Conservation (phyloP, 2,888 invertebrate species). For the Nomada flava region DNA sequence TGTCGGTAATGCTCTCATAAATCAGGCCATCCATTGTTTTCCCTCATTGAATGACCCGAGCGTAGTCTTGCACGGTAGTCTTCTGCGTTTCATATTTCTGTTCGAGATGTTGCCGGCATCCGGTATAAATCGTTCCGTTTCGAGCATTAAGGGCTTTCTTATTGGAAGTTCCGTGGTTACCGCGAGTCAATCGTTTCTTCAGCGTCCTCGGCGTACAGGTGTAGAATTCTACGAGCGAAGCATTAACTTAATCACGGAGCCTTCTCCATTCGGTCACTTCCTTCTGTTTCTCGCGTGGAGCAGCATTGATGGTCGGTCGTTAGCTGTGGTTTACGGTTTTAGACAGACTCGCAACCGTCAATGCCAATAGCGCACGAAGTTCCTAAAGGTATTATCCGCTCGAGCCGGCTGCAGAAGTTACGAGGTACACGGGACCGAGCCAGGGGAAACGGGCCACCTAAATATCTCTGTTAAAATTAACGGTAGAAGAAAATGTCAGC, state of each 20-base stretch:
- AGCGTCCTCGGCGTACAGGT: conserved; percentile 40
- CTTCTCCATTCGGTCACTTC: not conserved
- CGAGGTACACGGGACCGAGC: too few relatives aligned
- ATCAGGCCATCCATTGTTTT: conserved; percentile 81
- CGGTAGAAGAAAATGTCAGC: too few relatives aligned
- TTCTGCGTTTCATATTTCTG: conserved; percentile 67
- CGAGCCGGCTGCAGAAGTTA: not conserved
- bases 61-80: conserved; percentile 63
- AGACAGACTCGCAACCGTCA: conserved; percentile 10
- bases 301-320: conserved; percentile 1
- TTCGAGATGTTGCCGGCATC: conserved; percentile 56
- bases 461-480: too few relatives aligned
- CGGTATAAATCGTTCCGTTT: conserved; percentile 59
- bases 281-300: not conserved
- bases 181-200: conserved; percentile 46
- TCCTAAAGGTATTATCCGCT: not conserved
- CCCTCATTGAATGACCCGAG: conserved; percentile 74
- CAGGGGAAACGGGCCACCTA: too few relatives aligned
- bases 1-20: conserved; percentile 81
- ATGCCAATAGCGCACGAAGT: not conserved
- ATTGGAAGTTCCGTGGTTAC: conserved; percentile 39
- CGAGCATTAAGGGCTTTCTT: conserved; percentile 40
- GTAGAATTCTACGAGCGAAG: conserved; percentile 22
- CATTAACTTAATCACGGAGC: conserved; percentile 24
- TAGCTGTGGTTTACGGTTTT: conserved; percentile 14